These are phyloP conservation scores for Sminthopsis crassicaudata DNA, from an alignment of 2,113 vertebrate species.

Conservation along the genomic window DNA sequence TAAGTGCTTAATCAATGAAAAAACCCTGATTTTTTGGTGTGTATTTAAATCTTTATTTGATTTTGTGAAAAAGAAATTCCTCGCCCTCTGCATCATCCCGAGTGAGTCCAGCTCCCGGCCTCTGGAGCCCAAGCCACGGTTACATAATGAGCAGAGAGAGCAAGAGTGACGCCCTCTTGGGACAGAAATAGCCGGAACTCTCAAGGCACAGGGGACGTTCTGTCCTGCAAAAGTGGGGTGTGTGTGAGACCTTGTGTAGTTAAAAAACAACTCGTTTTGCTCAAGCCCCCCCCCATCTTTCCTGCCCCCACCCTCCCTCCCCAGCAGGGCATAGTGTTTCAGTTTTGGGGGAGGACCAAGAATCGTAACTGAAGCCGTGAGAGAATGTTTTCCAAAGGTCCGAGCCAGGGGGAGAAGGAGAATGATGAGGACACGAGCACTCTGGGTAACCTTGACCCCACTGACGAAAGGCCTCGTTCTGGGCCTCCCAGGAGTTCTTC, in stretches of 20 bases:
- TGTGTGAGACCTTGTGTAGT: slow-evolving; percentile 58
- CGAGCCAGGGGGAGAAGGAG: slow-evolving; percentile 15
- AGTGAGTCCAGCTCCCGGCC: slow-evolving; percentile 52
- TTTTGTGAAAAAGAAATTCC: slow-evolving; percentile 53
- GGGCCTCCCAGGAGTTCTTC: slow-evolving; percentile 42
- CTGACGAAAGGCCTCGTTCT: slow-evolving; percentile 36
- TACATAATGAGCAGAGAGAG: slow-evolving; percentile 70
- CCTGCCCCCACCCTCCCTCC: not conserved
- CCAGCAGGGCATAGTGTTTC: slow-evolving; percentile 44
- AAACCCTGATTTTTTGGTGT: not conserved
- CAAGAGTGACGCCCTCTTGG: slow-evolving; percentile 43
- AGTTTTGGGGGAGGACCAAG: slow-evolving; percentile 69
- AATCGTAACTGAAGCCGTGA: slow-evolving; percentile 47
- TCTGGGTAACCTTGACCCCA: not conserved
- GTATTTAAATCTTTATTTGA: slow-evolving; percentile 54
- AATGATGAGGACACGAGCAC: not conserved
- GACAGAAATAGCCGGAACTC: not conserved
- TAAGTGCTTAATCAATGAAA: slow-evolving; percentile 2
- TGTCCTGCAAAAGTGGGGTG: slow-evolving; percentile 67
- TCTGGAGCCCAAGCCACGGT: slow-evolving; percentile 68
- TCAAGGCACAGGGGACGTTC: slow-evolving; percentile 68
- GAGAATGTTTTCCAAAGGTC: slow-evolving; percentile 71
- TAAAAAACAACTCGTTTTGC: slow-evolving; percentile 67
- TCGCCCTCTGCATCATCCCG: slow-evolving; percentile 66
- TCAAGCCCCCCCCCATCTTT: slow-evolving; percentile 39